A percentile compares a stretch with the other conserved stretches of the same genome.
Evolutionary conservation across 1,140 invertebrate genomes (phyloP).

Genomic region (Tetramorium alpestre): DNA sequence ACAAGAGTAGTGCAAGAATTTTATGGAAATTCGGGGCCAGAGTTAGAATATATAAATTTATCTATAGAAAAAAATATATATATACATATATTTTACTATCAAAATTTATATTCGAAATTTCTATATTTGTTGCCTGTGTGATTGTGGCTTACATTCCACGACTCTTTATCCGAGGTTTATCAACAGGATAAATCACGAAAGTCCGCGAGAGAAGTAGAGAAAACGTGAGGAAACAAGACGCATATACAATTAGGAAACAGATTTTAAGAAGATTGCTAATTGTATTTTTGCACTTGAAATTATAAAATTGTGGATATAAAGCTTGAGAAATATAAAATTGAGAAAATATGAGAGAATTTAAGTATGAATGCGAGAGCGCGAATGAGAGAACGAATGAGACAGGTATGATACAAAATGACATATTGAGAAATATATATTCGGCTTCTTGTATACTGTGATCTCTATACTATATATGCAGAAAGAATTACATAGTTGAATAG

Average conservation of each 20-base stretch:
- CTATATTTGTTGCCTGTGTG: conserved; percentile 81
- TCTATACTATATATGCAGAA: conserved; percentile 68
- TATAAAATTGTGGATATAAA: not conserved
- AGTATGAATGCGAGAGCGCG: conserved; percentile 17
- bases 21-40: conserved; percentile 84
- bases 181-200: conserved; percentile 31
- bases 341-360: conserved; percentile 44
- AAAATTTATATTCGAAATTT: conserved; percentile 86
- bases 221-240: conserved; percentile 5
- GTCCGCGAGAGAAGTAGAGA: conserved; percentile 1
- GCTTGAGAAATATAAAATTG: conserved; percentile 52
- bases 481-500: conserved; percentile 55
- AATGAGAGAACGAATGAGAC: not conserved
- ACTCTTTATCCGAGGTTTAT: conserved; percentile 57
- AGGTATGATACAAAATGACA: conserved; percentile 27
- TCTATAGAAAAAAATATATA: conserved; percentile 56
- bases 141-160: conserved; percentile 85
- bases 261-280: conserved; percentile 57
- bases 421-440: conserved; percentile 83
- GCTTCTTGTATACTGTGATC: conserved; percentile 86
- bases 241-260: conserved; percentile 50
- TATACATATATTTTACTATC: conserved; percentile 84
- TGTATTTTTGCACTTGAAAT: conserved; percentile 70
- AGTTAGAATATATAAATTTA: conserved; percentile 82
- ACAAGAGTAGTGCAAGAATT: conserved; percentile 74